Base-by-base conservation (phyloP, 2,113 vertebrate species). In the Mesocricetus auratus region DNA sequence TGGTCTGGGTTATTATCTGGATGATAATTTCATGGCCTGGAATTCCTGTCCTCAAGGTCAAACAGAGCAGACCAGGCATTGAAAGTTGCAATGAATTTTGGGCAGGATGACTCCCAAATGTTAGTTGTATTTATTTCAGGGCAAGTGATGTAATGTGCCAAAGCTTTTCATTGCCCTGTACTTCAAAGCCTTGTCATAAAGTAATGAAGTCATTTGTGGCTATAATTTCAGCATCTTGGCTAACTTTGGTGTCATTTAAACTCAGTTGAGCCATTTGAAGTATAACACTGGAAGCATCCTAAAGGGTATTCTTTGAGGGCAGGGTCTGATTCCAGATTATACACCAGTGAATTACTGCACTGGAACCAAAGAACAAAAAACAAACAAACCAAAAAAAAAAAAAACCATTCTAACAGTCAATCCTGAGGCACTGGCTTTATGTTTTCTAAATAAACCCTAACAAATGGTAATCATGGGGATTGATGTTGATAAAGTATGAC, bases 401-500 rank as follows among this genome's bases (percentile, higher is more conserved):
- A 36, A n/a, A 79, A 69, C 60, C 71, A 24, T 77, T 95, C 53
- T 87, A 62, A 85, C 47, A 90, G 88, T 75, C 95, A 71, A 36
- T 95, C 73, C 86, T 75, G 50, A 62, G 66, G 50, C 81, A 93
- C 85, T 93, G 73, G 53, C 45, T 78, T 19, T n/a, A 56, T 81
- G 7, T 81, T 66, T 93, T 71, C 68, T 71, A 83, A 94, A 74
- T 68, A 94, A 71, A 86, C n/a, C 29, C 39, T 42, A 47, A 1
- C 83, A 24, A 53, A 94, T 96, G 0, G 26, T 89, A 26, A 33
- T 94, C 10, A 1, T 21, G 22, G 47, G 53, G 5, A 83, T 97
- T 97, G 69, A 56, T 92, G 77, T 47, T 96, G 96, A 96, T 96
- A 60, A 83, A 93, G 93, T 93, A 90, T 97, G 96, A 89, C 97